Base-by-base conservation (phyloP, 2,888 invertebrate genomes). In the Drosophila pegasa region DNA sequence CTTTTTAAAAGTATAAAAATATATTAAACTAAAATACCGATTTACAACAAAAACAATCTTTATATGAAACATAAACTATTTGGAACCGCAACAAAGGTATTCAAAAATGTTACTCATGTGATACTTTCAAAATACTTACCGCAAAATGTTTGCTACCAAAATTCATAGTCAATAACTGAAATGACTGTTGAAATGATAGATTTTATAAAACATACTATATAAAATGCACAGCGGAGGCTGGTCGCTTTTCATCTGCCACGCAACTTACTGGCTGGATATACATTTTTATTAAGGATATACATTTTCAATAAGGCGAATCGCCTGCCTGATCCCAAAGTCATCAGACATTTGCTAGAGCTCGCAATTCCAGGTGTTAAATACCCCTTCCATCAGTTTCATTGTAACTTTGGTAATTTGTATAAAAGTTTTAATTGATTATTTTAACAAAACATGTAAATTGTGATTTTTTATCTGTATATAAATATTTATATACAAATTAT, bases 1-100 rank as follows among this genome's bases (percentile, higher is more conserved):
- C 86, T 83, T 83, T 83, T 57, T 77, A 82, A 87, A 83, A 83
- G 88, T 82, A 83, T 87, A 40, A 63, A 81, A 59, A 65, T 54
- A 64, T 51, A 51, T 37, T 57, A 75, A 80, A 78, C 78, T 72
- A 78, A 84, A 84, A 12, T 45, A 45, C 16, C 45, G 45, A 48
- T 47, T 45, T 75, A 63, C 52, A 41, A 59, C 16, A 66, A 43
- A 38, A 37, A 38, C 16, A 10, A n/a, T n/a, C n/a, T n/a, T n/a
- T n/a, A n/a, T n/a, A n/a, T n/a, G n/a, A n/a, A n/a, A n/a, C n/a
- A n/a, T n/a, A n/a, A n/a, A n/a, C n/a, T n/a, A n/a, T n/a, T n/a
- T n/a, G n/a, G n/a, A n/a, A n/a, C n/a, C n/a, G n/a, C n/a, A n/a
- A n/a, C n/a, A 41, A 20, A 18, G 5, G 6, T 51, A 67, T 66